Conservation (phyloP, 2,888 invertebrate species). For the Deilephila porcellus region DNA sequence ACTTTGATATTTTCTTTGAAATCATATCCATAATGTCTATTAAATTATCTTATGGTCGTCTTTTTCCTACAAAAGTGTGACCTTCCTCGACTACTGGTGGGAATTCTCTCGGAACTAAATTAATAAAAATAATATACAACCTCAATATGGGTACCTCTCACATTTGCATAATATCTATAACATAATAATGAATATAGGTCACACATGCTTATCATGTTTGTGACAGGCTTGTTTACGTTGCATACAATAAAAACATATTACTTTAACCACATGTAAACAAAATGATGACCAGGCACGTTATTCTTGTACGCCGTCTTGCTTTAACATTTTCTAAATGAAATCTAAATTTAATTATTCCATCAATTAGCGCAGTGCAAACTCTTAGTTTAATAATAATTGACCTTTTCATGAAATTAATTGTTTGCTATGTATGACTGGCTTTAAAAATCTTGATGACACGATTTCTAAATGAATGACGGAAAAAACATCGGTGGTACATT, state of each 20-base stretch:
- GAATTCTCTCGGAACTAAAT: too few relatives aligned
- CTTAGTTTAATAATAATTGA: too few relatives aligned
- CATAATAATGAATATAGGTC: neutral
- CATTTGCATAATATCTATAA: neutral
- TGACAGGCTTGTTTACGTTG: neutral
- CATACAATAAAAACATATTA: neutral
- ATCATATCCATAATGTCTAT: too few relatives aligned
- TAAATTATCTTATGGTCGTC: too few relatives aligned
- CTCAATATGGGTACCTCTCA: neutral
- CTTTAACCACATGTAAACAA: neutral
- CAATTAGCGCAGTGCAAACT: too few relatives aligned
- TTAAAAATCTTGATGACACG: too few relatives aligned
- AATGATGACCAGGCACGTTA: constrained; percentile 34
- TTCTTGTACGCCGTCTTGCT: constrained; percentile 49
- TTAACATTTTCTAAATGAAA: constrained; percentile 54
- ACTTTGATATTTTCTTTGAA: too few relatives aligned
- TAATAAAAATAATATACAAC: too few relatives aligned
- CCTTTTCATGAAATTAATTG: neutral
- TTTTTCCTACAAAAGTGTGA: too few relatives aligned
- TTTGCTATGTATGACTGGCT: neutral
- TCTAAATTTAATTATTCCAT: constrained; percentile 14
- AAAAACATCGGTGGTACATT: too few relatives aligned
- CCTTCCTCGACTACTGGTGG: too few relatives aligned
- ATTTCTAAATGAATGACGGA: too few relatives aligned
- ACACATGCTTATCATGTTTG: neutral